Evolutionary conservation across 2,797 vertebrate species (phyloP).

Genomic region (Chiloscyllium punctatum): DNA sequence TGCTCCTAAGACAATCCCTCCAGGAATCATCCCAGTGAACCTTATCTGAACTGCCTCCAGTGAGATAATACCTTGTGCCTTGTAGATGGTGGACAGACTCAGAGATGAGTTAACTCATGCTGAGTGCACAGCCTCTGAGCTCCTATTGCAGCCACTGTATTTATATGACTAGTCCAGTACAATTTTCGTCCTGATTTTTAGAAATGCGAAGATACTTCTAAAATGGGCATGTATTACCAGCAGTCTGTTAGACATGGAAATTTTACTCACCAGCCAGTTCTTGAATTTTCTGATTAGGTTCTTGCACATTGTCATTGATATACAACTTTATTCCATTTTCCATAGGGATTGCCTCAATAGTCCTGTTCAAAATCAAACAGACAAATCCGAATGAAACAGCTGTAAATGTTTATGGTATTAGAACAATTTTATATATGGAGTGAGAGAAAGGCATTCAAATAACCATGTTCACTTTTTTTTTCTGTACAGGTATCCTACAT

Average conservation of each 20-base stretch:
- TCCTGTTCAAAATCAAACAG: constrained; percentile 3
- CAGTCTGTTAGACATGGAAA: neutral
- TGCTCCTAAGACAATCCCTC: too few species aligned
- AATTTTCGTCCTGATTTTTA: neutral
- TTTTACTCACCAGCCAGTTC: neutral
- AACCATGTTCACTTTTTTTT: neutral
- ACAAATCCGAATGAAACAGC: neutral
- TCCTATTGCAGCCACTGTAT: too few species aligned
- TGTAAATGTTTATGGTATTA: neutral
- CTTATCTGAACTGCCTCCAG: too few species aligned
- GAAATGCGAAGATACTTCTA: too few species aligned
- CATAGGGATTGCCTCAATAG: neutral
- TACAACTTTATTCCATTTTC: neutral
- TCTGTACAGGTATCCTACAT: neutral
- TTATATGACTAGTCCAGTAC: too few species aligned
- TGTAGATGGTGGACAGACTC: too few species aligned
- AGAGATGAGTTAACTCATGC: too few species aligned
- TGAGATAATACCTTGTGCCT: too few species aligned
- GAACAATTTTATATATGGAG: neutral
- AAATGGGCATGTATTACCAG: neutral
- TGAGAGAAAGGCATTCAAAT: neutral
- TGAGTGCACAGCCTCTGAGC: too few species aligned
- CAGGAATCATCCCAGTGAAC: too few species aligned
- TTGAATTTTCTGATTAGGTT: neutral
- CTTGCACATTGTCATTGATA: neutral